Evolutionary conservation across 2,888 invertebrate species (phyloP).

Genomic region (Toxonevra muliebris): DNA sequence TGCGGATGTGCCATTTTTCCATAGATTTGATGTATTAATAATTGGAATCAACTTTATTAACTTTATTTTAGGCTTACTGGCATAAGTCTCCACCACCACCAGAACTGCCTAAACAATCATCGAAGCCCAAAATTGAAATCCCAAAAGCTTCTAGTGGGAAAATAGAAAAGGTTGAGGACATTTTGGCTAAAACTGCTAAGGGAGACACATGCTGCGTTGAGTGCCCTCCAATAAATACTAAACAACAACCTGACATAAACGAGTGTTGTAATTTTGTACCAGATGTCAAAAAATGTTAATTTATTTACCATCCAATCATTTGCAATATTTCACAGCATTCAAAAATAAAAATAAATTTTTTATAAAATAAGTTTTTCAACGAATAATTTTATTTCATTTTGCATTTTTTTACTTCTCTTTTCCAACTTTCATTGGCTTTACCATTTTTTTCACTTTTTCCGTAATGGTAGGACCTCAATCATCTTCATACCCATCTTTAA

Average conservation of each 20-base stretch:
- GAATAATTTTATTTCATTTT: neutral
- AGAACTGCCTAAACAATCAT: neutral
- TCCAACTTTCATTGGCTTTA: neutral
- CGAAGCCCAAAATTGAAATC: neutral
- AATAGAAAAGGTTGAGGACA: constrained; percentile 58
- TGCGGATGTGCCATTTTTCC: too few species aligned
- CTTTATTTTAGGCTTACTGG: too few species aligned
- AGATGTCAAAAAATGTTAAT: constrained; percentile 53
- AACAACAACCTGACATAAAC: constrained; percentile 46
- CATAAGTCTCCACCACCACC: neutral
- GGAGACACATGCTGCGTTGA: constrained; percentile 58
- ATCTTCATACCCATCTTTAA: constrained; percentile 69
- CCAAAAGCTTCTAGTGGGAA: too few species aligned
- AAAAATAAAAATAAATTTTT: constrained; percentile 3
- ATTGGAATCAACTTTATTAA: neutral
- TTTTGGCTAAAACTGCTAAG: constrained; percentile 56
- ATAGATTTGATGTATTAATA: too few species aligned
- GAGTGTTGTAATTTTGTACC: constrained; percentile 52
- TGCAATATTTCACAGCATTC: constrained; percentile 8
- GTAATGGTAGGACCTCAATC: constrained; percentile 13
- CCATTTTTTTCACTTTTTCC: neutral
- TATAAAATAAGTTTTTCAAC: neutral
- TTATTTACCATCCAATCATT: constrained; percentile 12
- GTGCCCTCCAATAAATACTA: constrained; percentile 59
- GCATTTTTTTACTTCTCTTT: too few species aligned